Evolutionary conservation across 2,113 vertebrate species (phyloP).

Genomic region (Lycaon pictus): DNA sequence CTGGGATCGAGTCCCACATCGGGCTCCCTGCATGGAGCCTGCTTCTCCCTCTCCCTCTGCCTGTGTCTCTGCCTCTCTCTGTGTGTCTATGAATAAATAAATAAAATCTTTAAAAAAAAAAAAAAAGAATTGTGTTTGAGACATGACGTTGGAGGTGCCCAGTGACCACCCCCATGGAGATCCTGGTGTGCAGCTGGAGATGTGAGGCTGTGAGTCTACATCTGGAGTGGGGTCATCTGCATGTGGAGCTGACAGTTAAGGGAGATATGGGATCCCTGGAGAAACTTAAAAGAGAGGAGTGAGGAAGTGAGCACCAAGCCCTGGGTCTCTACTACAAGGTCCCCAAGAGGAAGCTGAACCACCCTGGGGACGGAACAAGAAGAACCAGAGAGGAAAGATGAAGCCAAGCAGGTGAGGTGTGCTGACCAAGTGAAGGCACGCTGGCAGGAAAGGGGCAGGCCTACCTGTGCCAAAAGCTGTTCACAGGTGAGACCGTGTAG

Average conservation of each 20-base stretch:
- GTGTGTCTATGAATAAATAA: too few relatives aligned
- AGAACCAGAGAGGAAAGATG: background rate
- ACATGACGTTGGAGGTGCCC: background rate
- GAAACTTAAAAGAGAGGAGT: background rate
- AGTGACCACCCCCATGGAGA: fast-evolving
- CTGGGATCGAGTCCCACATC: too few relatives aligned
- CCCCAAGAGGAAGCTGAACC: background rate
- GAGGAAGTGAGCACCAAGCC: background rate
- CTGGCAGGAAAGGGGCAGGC: background rate
- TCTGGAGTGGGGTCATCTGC: background rate
- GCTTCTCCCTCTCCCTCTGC: too few relatives aligned
- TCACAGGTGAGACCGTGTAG: background rate
- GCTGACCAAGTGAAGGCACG: background rate
- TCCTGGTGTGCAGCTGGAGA: background rate
- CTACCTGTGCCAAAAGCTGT: background rate
- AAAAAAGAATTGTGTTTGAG: background rate
- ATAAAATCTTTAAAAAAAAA: too few relatives aligned
- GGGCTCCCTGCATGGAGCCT: too few relatives aligned
- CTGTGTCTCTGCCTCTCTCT: too few relatives aligned
- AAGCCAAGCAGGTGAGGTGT: fast-evolving
- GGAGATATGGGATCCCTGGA: background rate
- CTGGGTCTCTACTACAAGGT: background rate
- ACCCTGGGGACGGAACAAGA: background rate
- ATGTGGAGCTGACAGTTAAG: background rate
- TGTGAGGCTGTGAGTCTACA: background rate